Conservation (phyloP, 2,888 invertebrate species). For the Gymnosoma rotundatum region DNA sequence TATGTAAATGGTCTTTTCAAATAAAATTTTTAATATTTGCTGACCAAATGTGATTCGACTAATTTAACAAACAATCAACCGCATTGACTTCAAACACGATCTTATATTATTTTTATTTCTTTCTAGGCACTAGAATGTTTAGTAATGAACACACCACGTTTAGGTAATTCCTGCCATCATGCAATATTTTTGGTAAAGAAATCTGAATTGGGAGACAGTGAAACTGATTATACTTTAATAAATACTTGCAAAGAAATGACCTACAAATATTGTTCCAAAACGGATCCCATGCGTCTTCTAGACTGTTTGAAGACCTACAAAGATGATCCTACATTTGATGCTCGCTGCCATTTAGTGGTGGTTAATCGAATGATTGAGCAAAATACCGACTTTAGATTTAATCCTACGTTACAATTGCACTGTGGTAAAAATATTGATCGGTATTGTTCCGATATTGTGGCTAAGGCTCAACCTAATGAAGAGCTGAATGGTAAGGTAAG, state of each 20-base stretch:
- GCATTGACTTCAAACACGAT: too few species aligned
- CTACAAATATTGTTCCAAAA: constrained; percentile 90
- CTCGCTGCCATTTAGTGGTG: constrained; percentile 92
- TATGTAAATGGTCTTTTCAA: too few species aligned
- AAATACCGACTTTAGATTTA: constrained; percentile 94
- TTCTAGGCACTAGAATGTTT: constrained; percentile 91
- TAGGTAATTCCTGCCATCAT: constrained; percentile 88
- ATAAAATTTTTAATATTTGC: too few species aligned
- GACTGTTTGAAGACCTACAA: constrained; percentile 91
- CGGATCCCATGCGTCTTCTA: constrained; percentile 87
- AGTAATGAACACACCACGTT: constrained; percentile 85
- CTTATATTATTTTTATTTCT: not conserved
- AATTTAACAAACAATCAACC: too few species aligned
- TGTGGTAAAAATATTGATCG: constrained; percentile 92
- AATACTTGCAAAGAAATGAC: constrained; percentile 94
- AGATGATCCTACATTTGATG: constrained; percentile 90
- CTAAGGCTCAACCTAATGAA: constrained; percentile 85
- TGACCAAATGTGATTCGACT: too few species aligned
- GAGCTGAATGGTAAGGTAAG: constrained; percentile 90
- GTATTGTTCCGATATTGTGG: constrained; percentile 85
- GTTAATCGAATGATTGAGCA: constrained; percentile 94
- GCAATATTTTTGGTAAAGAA: constrained; percentile 92
- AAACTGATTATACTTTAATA: constrained; percentile 92
- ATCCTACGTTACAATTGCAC: constrained; percentile 90
- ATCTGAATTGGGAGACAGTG: constrained; percentile 93